phyloP scores from a whole-genome alignment of 1,140 invertebrate species.

The Grapholita molesta region DNA sequence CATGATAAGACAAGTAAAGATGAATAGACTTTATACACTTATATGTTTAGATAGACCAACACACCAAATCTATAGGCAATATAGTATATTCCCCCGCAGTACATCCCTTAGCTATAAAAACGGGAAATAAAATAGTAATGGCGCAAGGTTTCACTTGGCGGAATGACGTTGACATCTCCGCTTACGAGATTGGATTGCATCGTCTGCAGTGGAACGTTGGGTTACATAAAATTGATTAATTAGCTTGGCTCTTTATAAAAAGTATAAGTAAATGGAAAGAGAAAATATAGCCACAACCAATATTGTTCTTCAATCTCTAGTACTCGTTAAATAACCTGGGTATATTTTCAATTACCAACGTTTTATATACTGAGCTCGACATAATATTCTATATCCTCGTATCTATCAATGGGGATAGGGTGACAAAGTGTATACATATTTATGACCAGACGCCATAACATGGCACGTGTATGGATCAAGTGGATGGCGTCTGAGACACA shows the following conservation, averaged over 20 bases:
- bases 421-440: too few species aligned
- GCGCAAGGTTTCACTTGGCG: background rate
- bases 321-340: background rate
- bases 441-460: too few species aligned
- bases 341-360: too few species aligned
- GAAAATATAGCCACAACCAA: background rate
- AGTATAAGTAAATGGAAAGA: background rate
- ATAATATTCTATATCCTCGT: too few species aligned
- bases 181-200: background rate
- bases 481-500: too few species aligned
- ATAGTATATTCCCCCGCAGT: background rate
- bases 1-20: too few species aligned
- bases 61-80: too few species aligned
- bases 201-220: background rate
- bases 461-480: too few species aligned
- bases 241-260: background rate
- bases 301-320: background rate
- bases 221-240: background rate
- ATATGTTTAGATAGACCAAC: too few species aligned
- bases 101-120: background rate
- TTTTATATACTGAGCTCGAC: too few species aligned
- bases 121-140: background rate
- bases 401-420: too few species aligned
- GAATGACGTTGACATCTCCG: background rate
- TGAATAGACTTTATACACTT: too few species aligned